Evolutionary conservation across 2,888 invertebrate species (phyloP), one percentile per base, ranked within the genome.

Genomic region (Lasius fuliginosus): DNA sequence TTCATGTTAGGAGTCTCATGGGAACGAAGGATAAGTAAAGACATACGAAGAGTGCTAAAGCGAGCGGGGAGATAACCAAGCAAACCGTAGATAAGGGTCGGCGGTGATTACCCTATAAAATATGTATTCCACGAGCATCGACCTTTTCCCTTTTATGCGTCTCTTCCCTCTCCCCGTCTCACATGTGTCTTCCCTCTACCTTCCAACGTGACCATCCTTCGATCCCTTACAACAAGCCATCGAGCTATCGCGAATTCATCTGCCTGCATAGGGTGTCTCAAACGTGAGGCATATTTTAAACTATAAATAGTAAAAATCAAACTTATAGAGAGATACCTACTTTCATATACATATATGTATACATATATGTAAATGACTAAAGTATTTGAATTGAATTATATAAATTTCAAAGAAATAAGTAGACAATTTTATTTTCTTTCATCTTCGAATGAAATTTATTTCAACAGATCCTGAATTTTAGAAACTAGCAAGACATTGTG

Each of bases 21-120:
- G 46, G 71, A 79, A 33, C 18, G 30, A 4, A 33, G 27, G 77
- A 68, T 64, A 67, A 56, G 36, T 69, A 65, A 86, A 86, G 75
- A 62, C 56, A 56, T 42, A 65, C 15, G 11, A 82, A 58, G 76
- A 74, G 42, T 53, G 85, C 67, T 75, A 85, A 85, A 83, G 65
- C 79, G 76, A 88, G 67, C 11, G 11, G 46, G 68, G 79, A 88
- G 67, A 85, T 88, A 86, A 82, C 92, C 93, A 92, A 92, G 92
- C 92, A 94, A 94, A 94, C 94, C 91, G 92, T 90, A 94, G 94
- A 94, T 94, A 94, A 94, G 94, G 91, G 93, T 92, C 88, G 89
- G 91, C 90, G 93, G 93, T 94, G 94, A 94, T 94, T 94, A 93
- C 93, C 89, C 94, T 91, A 93, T 94, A 94, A 94, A 94, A 94